These are phyloP conservation scores for Maylandia zebra DNA, from an alignment of 2,113 vertebrate genomes.

Conservation along the genomic window DNA sequence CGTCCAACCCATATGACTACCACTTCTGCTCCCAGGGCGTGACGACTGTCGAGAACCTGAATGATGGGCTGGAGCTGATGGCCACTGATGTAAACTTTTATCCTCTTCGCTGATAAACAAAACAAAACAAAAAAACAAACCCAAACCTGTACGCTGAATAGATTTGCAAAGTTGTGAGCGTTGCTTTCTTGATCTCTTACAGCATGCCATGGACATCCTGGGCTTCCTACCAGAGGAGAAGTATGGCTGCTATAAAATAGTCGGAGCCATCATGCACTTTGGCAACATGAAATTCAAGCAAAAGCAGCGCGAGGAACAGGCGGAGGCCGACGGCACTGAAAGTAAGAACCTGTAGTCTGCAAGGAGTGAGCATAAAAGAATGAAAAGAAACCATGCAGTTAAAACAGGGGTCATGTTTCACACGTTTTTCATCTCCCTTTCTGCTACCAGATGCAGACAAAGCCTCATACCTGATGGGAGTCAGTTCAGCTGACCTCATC, in stretches of 20 bases:
- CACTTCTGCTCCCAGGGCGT: conserved; percentile 94
- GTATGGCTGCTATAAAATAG: conserved; percentile 89
- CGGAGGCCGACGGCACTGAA: conserved; percentile 87
- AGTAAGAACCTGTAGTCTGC: conserved; percentile 65
- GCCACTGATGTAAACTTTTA: conserved; percentile 78
- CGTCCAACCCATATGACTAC: conserved; percentile 91
- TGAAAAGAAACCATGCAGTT: not conserved
- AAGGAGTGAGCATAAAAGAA: not conserved
- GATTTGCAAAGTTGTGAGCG: not conserved
- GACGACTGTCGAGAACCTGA: conserved; percentile 84
- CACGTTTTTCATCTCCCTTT: not conserved
- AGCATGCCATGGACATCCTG: conserved; percentile 94
- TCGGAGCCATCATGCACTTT: conserved; percentile 92
- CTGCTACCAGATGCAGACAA: conserved; percentile 82
- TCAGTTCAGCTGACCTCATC: conserved; percentile 91
- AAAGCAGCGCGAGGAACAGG: conserved; percentile 92
- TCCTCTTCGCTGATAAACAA: not conserved
- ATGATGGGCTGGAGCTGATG: conserved; percentile 85
- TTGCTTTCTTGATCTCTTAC: not conserved
- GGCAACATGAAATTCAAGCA: conserved; percentile 98
- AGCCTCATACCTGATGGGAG: conserved; percentile 91
- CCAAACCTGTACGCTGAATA: not conserved
- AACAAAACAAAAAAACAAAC: not conserved
- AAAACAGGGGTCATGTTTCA: not conserved
- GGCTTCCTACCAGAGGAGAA: conserved; percentile 88